Evolutionary conservation across 2,888 invertebrate genomes (phyloP), one percentile per base, ranked within the genome.

Genomic region (Eupithecia abbreviata): DNA sequence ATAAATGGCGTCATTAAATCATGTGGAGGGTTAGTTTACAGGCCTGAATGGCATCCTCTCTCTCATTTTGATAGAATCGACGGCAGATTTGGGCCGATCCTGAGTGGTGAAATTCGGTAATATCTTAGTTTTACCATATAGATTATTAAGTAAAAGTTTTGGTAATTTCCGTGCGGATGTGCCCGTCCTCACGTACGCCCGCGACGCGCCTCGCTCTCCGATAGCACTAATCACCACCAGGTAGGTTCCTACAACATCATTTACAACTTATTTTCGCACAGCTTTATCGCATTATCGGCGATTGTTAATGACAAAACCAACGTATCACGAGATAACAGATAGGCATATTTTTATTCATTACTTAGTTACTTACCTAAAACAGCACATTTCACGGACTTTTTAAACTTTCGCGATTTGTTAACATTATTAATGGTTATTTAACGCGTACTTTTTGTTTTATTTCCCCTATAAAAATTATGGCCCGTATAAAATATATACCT

Each of bases 181-280:
- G 83, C 76, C 71, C 7, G 7, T 1, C 10, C 74, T 81, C 83
- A 83, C 83, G 83, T 83, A 82, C 81, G 58, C 78, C 74, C 55
- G 13, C 42, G 18, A 62, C 75, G 55, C 58, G 9, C 18, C 55
- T 55, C 7, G 13, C 67, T 78, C 73, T 76, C 75, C 77, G 83
- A 83, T 83, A 82, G 78, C 49, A 47, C 67, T 82, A 81, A 82
- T 83, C 78, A 41, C 80, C 2, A 15, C 5, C 2, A 15, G 43
- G 67, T 67, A 18, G 58, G 55, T 55, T n/a, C 51, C 51, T 51
- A 51, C 18, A 7, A 55, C 69, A 72, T n/a, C 66, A n/a, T 84
- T 84, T 84, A 82, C 81, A 77, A 82, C 73, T 80, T 81, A 82
- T 80, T 82, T 81, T 80, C 69, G 76, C 75, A 45, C 43, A n/a